Base-by-base conservation (phyloP, 2,797 vertebrate genomes). In the Brotogeris chrysoptera region DNA sequence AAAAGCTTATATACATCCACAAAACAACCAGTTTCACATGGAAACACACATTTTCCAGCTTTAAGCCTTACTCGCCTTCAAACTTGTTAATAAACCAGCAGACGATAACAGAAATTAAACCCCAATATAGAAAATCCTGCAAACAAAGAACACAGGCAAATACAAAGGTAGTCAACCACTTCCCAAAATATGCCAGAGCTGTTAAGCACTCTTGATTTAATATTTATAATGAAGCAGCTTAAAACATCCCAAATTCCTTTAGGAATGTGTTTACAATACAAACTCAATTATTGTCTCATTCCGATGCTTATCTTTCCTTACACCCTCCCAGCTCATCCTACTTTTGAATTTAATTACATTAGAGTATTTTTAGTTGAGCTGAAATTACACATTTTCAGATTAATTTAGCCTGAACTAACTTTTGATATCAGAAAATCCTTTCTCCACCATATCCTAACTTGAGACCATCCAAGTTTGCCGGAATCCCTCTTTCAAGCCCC, bases 321-420 rank as follows among this genome's bases (percentile, higher is more conserved):
- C 9, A 85, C 19, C 64, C 80, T 81, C 88, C 81, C 77, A 85
- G 80, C 90, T 90, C 91, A 91, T 73, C 80, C 91, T 86, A 49
- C 65, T 94, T 90, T 8, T 18, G 55, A 80, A 92, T 92, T 95
- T 96, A 96, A 96, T 96, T 96, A 96, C 90, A 76, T 66, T n/a
- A 59, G 41, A 80, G 55, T 68, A 95, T 85, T 96, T 94, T 93
- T 74, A 95, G 88, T 84, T 73, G 50, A 90, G 78, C 93, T 80
- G 78, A 97, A 97, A 96, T 85, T 85, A 92, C 74, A 90, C 38
- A 43, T 94, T 96, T 88, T 93, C 71, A 90, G 73, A 96, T 84
- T 93, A 93, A 92, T 84, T 96, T 77, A 76, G 77, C 73, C 83
- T 73, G 68, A 91, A 88, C 66, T 38, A 24, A 38, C 73, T 92